Conservation (phyloP, 2,888 invertebrate species). For the Bombylius discolor region DNA sequence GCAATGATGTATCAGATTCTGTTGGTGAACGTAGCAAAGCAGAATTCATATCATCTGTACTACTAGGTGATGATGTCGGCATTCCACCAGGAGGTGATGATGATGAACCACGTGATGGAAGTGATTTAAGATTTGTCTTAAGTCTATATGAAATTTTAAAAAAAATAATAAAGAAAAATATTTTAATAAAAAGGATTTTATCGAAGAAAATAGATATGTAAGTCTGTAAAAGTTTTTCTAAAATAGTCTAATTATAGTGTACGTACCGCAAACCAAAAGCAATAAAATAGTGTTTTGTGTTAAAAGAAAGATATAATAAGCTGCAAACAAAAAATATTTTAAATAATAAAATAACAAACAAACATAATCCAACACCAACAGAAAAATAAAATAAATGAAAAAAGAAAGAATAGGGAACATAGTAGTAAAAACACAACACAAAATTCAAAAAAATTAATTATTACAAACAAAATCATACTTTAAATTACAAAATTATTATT, state of each 20-base stretch:
- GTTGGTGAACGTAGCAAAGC: slow-evolving; percentile 48
- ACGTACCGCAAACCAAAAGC: neutral
- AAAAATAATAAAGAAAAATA: neutral
- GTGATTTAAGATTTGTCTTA: slow-evolving; percentile 19
- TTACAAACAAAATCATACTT: too few relatives aligned
- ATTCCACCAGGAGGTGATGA: slow-evolving; percentile 22
- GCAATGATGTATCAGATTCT: slow-evolving; percentile 39
- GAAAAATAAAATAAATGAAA: too few relatives aligned
- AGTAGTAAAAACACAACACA: too few relatives aligned
- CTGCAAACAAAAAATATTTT: neutral
- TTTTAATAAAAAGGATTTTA: too few relatives aligned
- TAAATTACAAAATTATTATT: too few relatives aligned
- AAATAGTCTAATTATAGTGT: neutral
- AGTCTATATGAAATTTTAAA: neutral
- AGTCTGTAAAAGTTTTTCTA: too few relatives aligned
- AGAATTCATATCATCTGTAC: slow-evolving; percentile 59
- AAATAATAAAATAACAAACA: neutral
- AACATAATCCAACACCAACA: too few relatives aligned
- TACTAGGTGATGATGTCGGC: slow-evolving; percentile 43
- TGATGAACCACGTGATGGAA: slow-evolving; percentile 21
- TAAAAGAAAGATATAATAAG: neutral
- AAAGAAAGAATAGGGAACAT: too few relatives aligned
- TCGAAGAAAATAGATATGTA: too few relatives aligned
- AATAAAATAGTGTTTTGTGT: neutral
- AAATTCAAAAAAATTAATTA: too few relatives aligned